A percentile compares a stretch with the other conserved stretches of the same genome.
phyloP scores from a whole-genome alignment of 2,888 invertebrate species.

The Polietes domitor region DNA sequence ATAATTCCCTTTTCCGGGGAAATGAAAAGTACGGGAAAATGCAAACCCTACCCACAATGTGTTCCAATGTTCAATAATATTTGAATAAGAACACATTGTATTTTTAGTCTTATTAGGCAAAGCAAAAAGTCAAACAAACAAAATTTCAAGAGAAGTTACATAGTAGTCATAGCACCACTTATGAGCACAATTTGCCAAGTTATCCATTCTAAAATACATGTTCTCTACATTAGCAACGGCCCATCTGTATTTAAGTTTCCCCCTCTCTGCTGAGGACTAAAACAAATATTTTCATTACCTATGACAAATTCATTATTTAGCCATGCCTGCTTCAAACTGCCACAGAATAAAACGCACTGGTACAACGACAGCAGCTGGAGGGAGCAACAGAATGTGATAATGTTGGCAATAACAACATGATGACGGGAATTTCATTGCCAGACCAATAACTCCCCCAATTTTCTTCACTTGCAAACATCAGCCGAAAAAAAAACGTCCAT shows the following conservation, averaged over 20 bases:
- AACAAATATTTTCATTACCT: constrained; percentile 46
- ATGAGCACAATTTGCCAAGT: no score
- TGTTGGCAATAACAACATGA: constrained; percentile 51
- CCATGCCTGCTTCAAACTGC: constrained; percentile 33
- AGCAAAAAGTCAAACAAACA: no score
- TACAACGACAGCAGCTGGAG: neutral
- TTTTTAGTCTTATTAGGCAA: no score
- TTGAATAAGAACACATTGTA: no score
- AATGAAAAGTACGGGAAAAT: no score
- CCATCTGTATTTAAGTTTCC: neutral
- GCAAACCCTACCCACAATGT: no score
- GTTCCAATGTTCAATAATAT: no score
- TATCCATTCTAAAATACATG: neutral
- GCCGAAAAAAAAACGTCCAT: constrained; percentile 16
- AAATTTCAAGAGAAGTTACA: constrained; percentile 4
- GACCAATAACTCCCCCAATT: constrained; percentile 17
- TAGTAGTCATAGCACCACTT: neutral
- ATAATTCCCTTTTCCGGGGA: no score
- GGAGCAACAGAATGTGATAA: constrained; percentile 38
- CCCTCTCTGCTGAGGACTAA: neutral
- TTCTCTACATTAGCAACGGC: neutral
- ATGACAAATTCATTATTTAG: constrained; percentile 53
- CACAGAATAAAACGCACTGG: neutral
- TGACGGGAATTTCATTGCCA: constrained; percentile 37
- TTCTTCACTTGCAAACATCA: neutral